Conservation (phyloP, 1,140 invertebrate species). For the Nephila pilipes region DNA sequence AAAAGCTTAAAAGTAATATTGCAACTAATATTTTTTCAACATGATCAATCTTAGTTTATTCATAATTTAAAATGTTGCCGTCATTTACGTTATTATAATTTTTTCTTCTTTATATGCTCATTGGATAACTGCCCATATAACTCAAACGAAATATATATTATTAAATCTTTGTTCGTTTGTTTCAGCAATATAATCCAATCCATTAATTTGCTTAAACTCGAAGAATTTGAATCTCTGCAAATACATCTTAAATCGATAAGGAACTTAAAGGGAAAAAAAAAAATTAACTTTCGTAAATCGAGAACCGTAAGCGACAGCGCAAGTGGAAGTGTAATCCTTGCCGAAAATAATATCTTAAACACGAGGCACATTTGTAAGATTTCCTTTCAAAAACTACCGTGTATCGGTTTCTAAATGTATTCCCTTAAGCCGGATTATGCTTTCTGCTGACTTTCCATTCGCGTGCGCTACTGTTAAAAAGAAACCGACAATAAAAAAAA, state of each 20-base stretch:
- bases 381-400: background rate
- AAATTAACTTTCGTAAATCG: background rate
- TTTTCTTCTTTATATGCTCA: too few relatives aligned
- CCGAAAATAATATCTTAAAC: background rate
- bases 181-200: too few relatives aligned
- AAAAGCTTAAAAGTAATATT: too few relatives aligned
- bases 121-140: too few relatives aligned
- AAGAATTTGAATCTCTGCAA: too few relatives aligned
- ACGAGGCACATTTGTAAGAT: slow-evolving; percentile 27
- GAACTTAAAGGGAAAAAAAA: background rate
- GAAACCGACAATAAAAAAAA: background rate
- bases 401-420: background rate
- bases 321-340: background rate
- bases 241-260: too few relatives aligned
- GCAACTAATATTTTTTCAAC: too few relatives aligned
- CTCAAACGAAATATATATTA: too few relatives aligned
- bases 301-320: background rate
- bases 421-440: slow-evolving; percentile 16
- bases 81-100: too few relatives aligned
- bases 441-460: background rate
- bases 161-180: too few relatives aligned
- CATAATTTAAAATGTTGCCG: too few relatives aligned
- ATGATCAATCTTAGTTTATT: too few relatives aligned
- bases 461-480: background rate
- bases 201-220: background rate